Conservation (phyloP, 1,140 invertebrate species). For the Argopecten irradians region DNA sequence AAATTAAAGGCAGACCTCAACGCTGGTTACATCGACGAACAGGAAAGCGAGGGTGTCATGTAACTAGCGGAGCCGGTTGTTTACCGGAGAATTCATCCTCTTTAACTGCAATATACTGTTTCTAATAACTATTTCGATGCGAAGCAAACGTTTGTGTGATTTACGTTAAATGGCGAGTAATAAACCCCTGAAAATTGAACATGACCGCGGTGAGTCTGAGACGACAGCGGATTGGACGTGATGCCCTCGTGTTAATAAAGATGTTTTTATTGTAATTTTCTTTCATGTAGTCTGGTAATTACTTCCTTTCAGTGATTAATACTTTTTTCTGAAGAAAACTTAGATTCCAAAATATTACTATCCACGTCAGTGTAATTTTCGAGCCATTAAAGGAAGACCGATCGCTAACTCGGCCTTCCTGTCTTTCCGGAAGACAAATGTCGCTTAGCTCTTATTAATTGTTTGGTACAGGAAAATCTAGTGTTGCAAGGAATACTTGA, state of each 20-base stretch:
- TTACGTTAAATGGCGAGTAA: constrained; percentile 36
- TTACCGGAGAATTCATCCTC: not conserved
- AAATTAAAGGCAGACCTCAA: not conserved
- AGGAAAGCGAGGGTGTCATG: not conserved
- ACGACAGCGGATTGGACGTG: constrained; percentile 20
- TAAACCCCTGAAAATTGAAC: constrained; percentile 46
- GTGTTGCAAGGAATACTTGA: constrained; percentile 26
- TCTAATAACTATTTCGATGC: constrained; percentile 16
- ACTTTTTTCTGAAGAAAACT: constrained; percentile 47
- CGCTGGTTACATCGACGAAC: not conserved
- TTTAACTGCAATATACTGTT: constrained; percentile 11
- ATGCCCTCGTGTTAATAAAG: constrained; percentile 38
- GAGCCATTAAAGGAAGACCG: constrained; percentile 25
- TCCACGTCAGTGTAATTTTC: constrained; percentile 26
- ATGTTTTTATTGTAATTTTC: constrained; percentile 51
- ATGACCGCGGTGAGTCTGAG: constrained; percentile 38
- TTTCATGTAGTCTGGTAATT: constrained; percentile 46
- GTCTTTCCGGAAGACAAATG: constrained; percentile 26
- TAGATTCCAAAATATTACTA: constrained; percentile 36
- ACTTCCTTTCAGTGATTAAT: constrained; percentile 45
- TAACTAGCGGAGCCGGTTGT: not conserved
- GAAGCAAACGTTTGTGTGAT: constrained; percentile 13
- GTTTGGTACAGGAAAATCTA: constrained; percentile 44
- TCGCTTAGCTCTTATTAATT: constrained; percentile 40
- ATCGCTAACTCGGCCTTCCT: constrained; percentile 26